These are phyloP conservation scores for Eulemur mongoz DNA, from an alignment of 2,797 vertebrate species.

Conservation along the genomic window DNA sequence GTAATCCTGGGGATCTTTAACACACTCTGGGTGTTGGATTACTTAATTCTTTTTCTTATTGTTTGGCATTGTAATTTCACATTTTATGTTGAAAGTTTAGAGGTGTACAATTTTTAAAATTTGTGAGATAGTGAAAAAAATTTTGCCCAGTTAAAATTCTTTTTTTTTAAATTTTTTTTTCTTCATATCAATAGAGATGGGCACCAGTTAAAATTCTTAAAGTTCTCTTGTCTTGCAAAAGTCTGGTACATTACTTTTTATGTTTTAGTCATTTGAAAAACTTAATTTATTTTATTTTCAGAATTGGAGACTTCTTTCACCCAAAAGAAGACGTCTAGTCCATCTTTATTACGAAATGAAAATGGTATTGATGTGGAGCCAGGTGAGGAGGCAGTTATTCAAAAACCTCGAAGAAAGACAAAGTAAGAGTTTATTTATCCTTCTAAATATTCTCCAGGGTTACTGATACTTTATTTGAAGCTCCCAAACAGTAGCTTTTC, in stretches of 20 bases:
- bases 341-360: conserved; percentile 88
- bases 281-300: conserved; percentile 76
- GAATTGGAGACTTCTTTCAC: conserved; percentile 86
- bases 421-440: conserved; percentile 87
- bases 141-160: conserved; percentile 20
- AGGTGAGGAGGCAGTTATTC: conserved; percentile 87
- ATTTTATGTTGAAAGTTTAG: not conserved
- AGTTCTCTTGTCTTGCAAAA: not conserved
- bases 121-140: not conserved
- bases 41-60: not conserved
- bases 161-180: not conserved
- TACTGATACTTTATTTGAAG: not conserved
- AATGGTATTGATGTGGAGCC: conserved; percentile 86
- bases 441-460: not conserved
- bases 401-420: conserved; percentile 89
- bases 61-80: not conserved
- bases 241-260: not conserved
- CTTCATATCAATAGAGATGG: too few relatives aligned
- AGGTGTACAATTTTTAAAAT: not conserved
- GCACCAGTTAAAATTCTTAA: conserved; percentile 33
- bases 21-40: not conserved
- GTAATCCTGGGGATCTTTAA: not conserved
- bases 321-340: conserved; percentile 75
- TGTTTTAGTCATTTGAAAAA: not conserved
- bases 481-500: not conserved